phyloP scores from a whole-genome alignment of 1,140 invertebrate species.

The Drosophila elegans region DNA sequence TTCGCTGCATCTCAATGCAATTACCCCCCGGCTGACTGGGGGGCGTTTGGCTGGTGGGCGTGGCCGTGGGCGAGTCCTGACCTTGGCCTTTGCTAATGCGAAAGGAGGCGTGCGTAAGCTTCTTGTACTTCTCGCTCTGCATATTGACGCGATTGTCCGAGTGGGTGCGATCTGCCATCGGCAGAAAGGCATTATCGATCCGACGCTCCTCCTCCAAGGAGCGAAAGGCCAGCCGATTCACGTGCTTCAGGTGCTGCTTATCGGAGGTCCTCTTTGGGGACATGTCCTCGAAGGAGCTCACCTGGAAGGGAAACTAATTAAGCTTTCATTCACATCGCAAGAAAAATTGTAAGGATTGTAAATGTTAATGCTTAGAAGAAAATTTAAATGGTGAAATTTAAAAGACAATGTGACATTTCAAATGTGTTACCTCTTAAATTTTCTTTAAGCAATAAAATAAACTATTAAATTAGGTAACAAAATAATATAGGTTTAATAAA shows the following conservation, averaged over 20 bases:
- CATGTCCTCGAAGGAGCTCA: constrained; percentile 84
- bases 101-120: constrained; percentile 81
- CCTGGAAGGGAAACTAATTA: constrained; percentile 45
- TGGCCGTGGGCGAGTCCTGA: constrained; percentile 45
- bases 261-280: constrained; percentile 60
- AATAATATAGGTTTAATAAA: background rate
- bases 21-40: constrained; percentile 41
- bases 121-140: constrained; percentile 84
- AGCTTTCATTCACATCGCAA: constrained; percentile 11
- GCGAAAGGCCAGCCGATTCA: constrained; percentile 80
- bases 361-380: no score
- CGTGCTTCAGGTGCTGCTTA: constrained; percentile 77
- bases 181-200: constrained; percentile 84
- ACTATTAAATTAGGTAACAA: no score
- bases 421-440: no score
- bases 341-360: background rate
- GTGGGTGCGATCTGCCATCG: constrained; percentile 81
- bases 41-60: constrained; percentile 50
- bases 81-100: constrained; percentile 78
- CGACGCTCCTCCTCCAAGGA: constrained; percentile 84
- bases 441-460: no score
- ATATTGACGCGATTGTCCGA: constrained; percentile 84
- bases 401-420: no score
- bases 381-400: no score
- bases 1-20: constrained; percentile 70